Evolutionary conservation across 35 echinoderm and acorn worm species (phyloP), one percentile per base, ranked within the genome.

Genomic region (Strongylocentrotus purpuratus): DNA sequence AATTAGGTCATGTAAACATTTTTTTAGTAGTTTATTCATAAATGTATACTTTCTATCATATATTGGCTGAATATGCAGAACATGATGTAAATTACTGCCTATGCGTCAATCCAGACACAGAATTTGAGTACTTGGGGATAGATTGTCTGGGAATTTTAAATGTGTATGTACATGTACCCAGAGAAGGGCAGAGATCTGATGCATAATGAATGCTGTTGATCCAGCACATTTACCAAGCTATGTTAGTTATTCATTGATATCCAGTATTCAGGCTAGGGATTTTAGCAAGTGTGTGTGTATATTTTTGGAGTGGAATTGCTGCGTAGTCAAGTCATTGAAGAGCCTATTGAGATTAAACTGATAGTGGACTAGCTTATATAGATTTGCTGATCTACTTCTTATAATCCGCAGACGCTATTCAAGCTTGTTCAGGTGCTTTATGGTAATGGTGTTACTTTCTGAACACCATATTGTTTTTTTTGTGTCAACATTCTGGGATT

Each of bases 351-450:
- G 65, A 78, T 78, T 28, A 78, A 28, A 28, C 65, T 78, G 65
- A 78, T 78, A 22, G 25, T 78, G 28, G 28, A 78, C 65, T n/a
- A 28, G 65, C 65, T 78, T 78, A n/a, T n/a, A n/a, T 78, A 78
- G 65, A n/a, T 78, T n/a, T 78, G 28, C 65, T 78, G 65, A 78
- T n/a, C 65, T 46, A 91, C 7, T 91, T 17, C 65, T 96, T 94
- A 0, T 15, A 55, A 55, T 55, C 50, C 9, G 50, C 65, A 78
- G 65, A 78, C 28, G 25, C 20, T 25, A n/a, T n/a, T 78, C 22
- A 78, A 78, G 4, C 7, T 28, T 78, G 22, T 78, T 78, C 5
- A 78, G 65, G 65, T 28, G 65, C 28, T n/a, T 59, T 22, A n/a
- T 78, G 65, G 28, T 22, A n/a, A n/a, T 78, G 65, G 2, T 78